A percentile compares a stretch with the other conserved stretches of the same genome.
phyloP scores from a whole-genome alignment of 1,140 invertebrate species.

The Maconellicoccus hirsutus region DNA sequence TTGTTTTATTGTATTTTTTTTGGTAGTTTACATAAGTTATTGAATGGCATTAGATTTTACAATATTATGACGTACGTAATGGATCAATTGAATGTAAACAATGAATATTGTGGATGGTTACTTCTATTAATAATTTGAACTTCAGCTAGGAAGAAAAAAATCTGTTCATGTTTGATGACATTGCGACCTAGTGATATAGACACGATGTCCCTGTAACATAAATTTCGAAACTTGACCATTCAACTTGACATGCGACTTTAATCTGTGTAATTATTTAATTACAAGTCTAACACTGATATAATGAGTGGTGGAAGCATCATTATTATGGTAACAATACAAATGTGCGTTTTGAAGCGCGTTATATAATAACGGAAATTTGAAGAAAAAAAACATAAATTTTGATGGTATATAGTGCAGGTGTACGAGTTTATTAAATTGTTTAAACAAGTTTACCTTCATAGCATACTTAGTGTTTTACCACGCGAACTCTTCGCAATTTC shows the following conservation, averaged over 20 bases:
- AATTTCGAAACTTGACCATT: neutral
- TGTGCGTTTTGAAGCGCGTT: neutral
- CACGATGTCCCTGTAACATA: neutral
- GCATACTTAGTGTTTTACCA: neutral
- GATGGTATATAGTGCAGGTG: neutral
- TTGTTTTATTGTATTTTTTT: too few relatives aligned
- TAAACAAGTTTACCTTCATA: neutral
- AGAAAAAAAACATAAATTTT: neutral
- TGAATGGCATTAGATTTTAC: too few relatives aligned
- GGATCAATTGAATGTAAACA: too few relatives aligned
- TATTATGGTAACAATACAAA: neutral
- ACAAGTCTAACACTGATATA: neutral
- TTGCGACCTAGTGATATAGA: neutral
- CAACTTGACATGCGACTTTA: neutral
- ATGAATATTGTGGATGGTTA: too few relatives aligned
- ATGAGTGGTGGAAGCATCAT: neutral
- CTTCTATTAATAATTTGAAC: too few relatives aligned
- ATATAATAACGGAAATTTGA: neutral
- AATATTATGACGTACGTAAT: too few relatives aligned
- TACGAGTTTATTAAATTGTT: neutral
- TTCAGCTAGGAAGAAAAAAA: too few relatives aligned
- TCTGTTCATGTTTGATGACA: too few relatives aligned
- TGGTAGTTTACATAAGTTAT: too few relatives aligned
- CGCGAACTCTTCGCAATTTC: too few relatives aligned
- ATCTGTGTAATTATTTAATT: neutral